A percentile compares a stretch with the other conserved stretches of the same genome.
Conservation (phyloP, 2,888 invertebrate genomes). For the Aphodius granarius region DNA sequence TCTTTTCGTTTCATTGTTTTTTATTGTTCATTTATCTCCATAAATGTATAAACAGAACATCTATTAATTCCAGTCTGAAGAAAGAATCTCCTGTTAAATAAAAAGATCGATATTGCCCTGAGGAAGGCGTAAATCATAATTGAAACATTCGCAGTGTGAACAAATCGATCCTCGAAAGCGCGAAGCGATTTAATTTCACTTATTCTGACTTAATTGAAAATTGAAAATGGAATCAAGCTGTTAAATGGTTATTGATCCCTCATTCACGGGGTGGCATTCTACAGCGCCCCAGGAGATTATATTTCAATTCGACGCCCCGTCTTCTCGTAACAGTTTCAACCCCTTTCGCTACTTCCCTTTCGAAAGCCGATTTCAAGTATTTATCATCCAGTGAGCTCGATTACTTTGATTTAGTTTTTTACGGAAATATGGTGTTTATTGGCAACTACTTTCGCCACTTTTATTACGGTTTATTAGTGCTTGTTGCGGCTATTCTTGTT, state of each 20-base stretch:
- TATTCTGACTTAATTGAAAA: constrained; percentile 37
- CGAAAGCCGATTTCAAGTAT: neutral
- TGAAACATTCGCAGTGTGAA: neutral
- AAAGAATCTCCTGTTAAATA: neutral
- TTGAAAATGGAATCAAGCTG: constrained; percentile 36
- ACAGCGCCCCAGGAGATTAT: constrained; percentile 30
- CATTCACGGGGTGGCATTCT: constrained; percentile 24
- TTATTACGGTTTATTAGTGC: neutral
- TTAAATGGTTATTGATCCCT: constrained; percentile 42
- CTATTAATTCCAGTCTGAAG: neutral
- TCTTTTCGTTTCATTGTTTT: no score
- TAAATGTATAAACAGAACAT: neutral
- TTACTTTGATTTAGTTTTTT: neutral
- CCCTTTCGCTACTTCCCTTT: constrained; percentile 1
- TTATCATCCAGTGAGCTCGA: neutral
- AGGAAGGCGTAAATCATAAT: neutral
- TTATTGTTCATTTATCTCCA: neutral
- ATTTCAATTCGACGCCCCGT: constrained; percentile 18
- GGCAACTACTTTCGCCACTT: no score
- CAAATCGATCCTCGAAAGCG: neutral
- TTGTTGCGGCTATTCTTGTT: no score
- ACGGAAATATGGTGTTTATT: neutral
- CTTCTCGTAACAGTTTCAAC: neutral
- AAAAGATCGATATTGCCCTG: neutral
- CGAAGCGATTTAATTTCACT: constrained; percentile 22